These are phyloP conservation scores for Trichechus manatus DNA, from an alignment of 2,113 vertebrate genomes.

Conservation along the genomic window DNA sequence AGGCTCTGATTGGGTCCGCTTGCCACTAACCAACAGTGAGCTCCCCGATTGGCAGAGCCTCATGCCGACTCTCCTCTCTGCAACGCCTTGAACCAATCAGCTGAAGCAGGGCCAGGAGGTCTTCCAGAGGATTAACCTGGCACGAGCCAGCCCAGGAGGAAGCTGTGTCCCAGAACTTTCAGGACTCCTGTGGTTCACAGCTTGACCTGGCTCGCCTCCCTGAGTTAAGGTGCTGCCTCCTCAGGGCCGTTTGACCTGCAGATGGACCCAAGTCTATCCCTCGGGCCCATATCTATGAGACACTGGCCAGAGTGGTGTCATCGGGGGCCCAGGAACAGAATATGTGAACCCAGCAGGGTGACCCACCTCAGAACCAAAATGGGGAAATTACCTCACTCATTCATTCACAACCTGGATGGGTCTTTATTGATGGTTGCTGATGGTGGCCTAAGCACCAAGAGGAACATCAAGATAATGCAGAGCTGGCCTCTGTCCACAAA, in stretches of 20 bases:
- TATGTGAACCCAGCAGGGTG: neutral
- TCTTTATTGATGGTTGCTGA: no score
- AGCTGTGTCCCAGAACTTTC: neutral
- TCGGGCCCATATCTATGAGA: neutral
- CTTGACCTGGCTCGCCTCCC: no score
- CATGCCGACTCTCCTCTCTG: fast-evolving
- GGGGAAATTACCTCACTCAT: neutral
- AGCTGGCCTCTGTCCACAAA: neutral
- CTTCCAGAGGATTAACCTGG: fast-evolving
- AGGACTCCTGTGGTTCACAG: neutral
- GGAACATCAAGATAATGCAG: neutral
- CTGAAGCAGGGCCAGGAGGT: neutral
- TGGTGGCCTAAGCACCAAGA: neutral
- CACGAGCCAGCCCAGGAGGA: fast-evolving
- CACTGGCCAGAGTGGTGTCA: neutral
- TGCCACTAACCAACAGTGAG: neutral
- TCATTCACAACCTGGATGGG: neutral
- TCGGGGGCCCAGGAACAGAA: neutral
- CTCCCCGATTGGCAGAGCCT: constrained; percentile 8
- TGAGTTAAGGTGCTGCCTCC: neutral
- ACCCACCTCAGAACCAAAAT: neutral
- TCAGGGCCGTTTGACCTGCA: neutral
- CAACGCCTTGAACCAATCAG: neutral
- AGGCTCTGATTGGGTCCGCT: constrained; percentile 19
- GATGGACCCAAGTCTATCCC: neutral